These are phyloP conservation scores for Palythoa grandiflora DNA, from an alignment of 92 coral and sea anemone species.

Conservation along the genomic window DNA sequence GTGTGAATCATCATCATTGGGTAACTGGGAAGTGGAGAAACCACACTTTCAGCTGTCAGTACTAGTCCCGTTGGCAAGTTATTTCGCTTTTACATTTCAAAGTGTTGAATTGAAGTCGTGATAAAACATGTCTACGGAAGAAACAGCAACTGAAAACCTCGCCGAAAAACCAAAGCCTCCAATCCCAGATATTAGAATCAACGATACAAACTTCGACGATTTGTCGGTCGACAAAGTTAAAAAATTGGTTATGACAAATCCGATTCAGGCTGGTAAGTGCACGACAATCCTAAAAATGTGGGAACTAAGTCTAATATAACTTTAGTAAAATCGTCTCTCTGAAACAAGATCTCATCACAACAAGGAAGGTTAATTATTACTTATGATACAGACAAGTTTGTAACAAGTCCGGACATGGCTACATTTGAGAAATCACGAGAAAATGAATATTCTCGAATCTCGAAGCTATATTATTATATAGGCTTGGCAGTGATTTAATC, in stretches of 20 bases:
- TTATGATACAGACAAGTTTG: not conserved
- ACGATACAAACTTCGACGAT: conserved; percentile 31
- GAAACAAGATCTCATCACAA: not conserved
- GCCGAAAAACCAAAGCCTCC: not conserved
- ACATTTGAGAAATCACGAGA: not conserved
- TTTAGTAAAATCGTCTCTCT: not conserved
- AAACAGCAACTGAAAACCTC: not conserved
- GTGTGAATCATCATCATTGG: conserved; percentile 34
- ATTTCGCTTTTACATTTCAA: conserved; percentile 4
- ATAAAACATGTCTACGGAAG: conserved; percentile 17
- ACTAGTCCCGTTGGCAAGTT: not conserved
- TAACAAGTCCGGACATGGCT: not conserved
- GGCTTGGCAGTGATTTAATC: not conserved
- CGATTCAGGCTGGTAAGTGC: conserved; percentile 71
- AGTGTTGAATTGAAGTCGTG: not conserved
- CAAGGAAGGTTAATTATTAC: not conserved
- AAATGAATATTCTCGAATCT: not conserved
- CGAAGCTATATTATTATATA: not conserved
- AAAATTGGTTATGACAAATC: conserved; percentile 65
- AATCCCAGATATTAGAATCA: conserved; percentile 38
- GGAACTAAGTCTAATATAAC: not conserved
- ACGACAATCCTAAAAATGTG: not conserved
- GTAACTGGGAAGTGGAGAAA: not conserved
- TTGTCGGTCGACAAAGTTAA: conserved; percentile 58
- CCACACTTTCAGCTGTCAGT: not conserved